Base-by-base conservation (phyloP, 2,888 invertebrate genomes). In the Chouioia cunea region DNA sequence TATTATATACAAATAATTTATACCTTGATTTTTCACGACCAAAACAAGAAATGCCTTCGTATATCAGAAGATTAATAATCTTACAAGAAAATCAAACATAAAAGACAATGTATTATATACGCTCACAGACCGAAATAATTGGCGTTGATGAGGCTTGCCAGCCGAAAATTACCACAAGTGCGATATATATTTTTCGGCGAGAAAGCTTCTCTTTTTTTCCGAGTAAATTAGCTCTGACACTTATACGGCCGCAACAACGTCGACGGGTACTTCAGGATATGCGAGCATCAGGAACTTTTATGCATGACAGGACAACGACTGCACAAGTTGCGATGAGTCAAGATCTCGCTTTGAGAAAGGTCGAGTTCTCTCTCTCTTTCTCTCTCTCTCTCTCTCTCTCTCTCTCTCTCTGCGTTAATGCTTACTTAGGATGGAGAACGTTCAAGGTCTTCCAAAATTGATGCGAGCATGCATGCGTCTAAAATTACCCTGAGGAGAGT, bases 311-410 rank as follows among this genome's bases (percentile, higher is more conserved):
- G 16, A 43, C 14, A 36, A 15, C 43, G 20, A 52, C 43, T 20
- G 27, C 23, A n/a, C n/a, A 23, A 44, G 64, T 64, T 20, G 52
- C 36, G 14, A 53, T 50, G 59, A 60, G 22, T 67, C 66, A 66
- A 67, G 59, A 60, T 46, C 53, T 16, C 44, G 4, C 65, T n/a
- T 46, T 48, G 56, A 50, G 63, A 63, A 57, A 63, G 63, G 52
- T 69, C 52, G 57, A 57, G 57, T 57, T n/a, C n/a, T n/a, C n/a
- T n/a, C n/a, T n/a, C n/a, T n/a, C n/a, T 48, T 50, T 60, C 50
- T 62, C 50, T 54, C 36, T 22, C 56, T 62, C 63, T 57, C n/a
- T n/a, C n/a, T n/a, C n/a, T 48, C 22, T 10, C 1, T 46, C 18
- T 57, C 8, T 2, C 18, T 22, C 18, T n/a, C n/a, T 60, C 22